phyloP scores from a whole-genome alignment of 2,888 invertebrate species.

The Therioaphis trifolii region DNA sequence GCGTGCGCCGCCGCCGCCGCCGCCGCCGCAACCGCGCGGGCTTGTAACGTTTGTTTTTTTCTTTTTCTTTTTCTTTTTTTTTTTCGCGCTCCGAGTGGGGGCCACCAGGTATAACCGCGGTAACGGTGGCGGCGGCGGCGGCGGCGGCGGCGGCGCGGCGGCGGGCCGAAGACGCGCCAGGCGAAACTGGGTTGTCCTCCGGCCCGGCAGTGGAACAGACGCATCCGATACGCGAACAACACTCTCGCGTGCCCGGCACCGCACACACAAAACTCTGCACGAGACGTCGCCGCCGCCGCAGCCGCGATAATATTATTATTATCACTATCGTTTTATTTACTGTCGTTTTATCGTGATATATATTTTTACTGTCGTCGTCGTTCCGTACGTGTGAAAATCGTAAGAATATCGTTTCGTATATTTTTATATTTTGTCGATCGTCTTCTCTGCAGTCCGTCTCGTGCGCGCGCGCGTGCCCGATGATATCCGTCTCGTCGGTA shows the following conservation, averaged over 20 bases:
- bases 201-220: slow-evolving; percentile 60
- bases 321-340: not conserved
- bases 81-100: slow-evolving; percentile 22
- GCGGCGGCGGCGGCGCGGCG: not conserved
- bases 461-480: too few species aligned
- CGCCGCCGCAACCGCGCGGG: too few species aligned
- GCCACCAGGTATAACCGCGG: not conserved
- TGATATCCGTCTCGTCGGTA: too few species aligned
- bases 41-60: not conserved
- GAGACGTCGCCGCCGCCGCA: not conserved
- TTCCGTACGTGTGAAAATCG: not conserved
- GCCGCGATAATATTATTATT: not conserved
- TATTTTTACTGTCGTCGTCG: too few species aligned
- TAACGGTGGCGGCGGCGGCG: slow-evolving; percentile 26
- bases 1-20: too few species aligned
- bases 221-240: slow-evolving; percentile 63
- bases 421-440: too few species aligned
- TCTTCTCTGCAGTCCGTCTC: too few species aligned
- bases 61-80: not conserved
- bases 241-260: not conserved
- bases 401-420: too few species aligned
- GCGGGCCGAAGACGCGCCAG: slow-evolving; percentile 57
- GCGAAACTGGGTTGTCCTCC: slow-evolving; percentile 62
- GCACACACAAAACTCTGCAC: not conserved
- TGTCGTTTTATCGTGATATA: too few species aligned